phyloP scores from a whole-genome alignment of 2,888 invertebrate genomes.

The Prosapia bicincta region DNA sequence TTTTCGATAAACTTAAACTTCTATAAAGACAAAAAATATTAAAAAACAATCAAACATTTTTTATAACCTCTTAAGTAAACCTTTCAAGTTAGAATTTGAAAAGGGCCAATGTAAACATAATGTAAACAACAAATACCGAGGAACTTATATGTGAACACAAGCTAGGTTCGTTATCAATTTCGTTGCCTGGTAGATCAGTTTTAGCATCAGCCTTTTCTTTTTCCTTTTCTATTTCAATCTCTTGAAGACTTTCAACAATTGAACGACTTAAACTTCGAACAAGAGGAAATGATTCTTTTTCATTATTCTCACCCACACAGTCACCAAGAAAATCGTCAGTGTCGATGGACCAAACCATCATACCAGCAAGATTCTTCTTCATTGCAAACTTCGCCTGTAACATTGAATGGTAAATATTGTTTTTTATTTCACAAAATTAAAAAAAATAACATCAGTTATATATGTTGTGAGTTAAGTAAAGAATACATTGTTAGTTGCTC shows the following conservation, averaged over 20 bases:
- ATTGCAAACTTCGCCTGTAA: conserved; percentile 54
- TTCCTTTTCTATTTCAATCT: conserved; percentile 11
- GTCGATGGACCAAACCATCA: conserved; percentile 88
- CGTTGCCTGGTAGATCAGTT: background rate
- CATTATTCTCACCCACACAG: conserved; percentile 47
- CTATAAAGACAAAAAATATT: no score
- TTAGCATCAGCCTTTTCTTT: conserved; percentile 3
- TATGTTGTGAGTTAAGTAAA: no score
- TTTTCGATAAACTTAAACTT: no score
- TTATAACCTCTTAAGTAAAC: no score
- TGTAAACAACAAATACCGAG: background rate
- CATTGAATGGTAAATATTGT: no score
- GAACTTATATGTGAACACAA: background rate
- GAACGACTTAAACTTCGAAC: conserved; percentile 5
- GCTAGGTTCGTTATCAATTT: background rate
- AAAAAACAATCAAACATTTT: no score
- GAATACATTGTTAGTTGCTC: no score
- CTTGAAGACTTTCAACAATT: conserved; percentile 5
- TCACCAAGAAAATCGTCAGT: conserved; percentile 80
- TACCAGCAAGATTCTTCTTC: conserved; percentile 65
- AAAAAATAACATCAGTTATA: no score
- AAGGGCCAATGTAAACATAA: background rate
- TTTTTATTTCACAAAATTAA: no score
- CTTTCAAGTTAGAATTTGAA: no score
- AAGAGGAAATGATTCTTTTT: conserved; percentile 12